Evolutionary conservation across 2,113 vertebrate genomes (phyloP), one percentile per base, ranked within the genome.

Genomic region (Forbesichthys papilliferus): DNA sequence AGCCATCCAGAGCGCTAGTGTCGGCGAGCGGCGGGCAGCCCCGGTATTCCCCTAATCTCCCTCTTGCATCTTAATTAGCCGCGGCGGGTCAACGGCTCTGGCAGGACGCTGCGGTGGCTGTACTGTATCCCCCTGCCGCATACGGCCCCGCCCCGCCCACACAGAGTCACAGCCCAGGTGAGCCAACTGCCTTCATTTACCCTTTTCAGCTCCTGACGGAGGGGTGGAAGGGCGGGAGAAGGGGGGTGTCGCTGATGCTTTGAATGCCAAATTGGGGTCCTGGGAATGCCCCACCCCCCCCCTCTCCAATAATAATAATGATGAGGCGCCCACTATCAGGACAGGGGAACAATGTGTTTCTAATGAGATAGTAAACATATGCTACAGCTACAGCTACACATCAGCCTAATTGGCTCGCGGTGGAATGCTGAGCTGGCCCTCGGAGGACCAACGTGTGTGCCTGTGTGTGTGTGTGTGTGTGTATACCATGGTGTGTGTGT

Each of bases 301-400:
- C 73, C 9, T 1, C 10, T 1, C 20, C 20, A 20, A 20, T 20
- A 20, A 20, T 20, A 20, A 87, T 84, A 88, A 88, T 84, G 77
- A 88, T 79, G 74, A 82, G 73, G 73, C 48, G 48, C 74, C 71
- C 75, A 72, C 71, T 71, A 84, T 87, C 76, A 79, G 75, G 77
- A 84, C 75, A 63, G 64, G 75, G 65, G 73, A 81, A 76, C 66
- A 20, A 20, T 2, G 51, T 78, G 74, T 81, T 86, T 80, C 79
- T 89, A 87, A 89, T 88, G 88, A 87, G 85, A 84, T 81, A 62
- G 71, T 87, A 86, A 90, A 89, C 88, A 86, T 79, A 80, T 85
- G 83, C 82, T 82, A 82, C 70, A 77, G 83, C 82, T 82, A 82
- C 70, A 77, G 71, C 77, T 67, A 72, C 77, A 77, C 72, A 74